Conservation (phyloP, 2,888 invertebrate genomes). For the Tetrapedia diversipes region DNA sequence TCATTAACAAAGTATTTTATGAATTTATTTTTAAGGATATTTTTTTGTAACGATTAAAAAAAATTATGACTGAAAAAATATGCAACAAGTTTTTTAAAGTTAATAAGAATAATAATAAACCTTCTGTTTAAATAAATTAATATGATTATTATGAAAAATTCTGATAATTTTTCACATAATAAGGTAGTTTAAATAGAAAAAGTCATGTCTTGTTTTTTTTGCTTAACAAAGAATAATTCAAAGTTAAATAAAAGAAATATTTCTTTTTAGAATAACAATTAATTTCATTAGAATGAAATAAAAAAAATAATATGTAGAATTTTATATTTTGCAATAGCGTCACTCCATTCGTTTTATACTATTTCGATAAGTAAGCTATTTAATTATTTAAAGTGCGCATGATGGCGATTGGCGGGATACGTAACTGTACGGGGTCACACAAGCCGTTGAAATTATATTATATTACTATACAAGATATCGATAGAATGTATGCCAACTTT, state of each 20-base stretch:
- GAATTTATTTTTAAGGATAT: not conserved
- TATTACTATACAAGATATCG: conserved; percentile 1
- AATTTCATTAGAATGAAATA: not conserved
- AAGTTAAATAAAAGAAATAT: not conserved
- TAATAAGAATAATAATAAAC: not conserved
- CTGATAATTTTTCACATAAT: not conserved
- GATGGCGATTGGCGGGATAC: conserved; percentile 81
- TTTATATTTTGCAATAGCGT: not conserved
- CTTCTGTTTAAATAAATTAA: not conserved
- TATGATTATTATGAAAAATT: too few relatives aligned
- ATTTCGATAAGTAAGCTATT: conserved; percentile 52
- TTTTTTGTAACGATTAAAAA: not conserved
- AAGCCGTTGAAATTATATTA: conserved; percentile 54
- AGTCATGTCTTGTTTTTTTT: not conserved
- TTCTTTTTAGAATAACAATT: not conserved
- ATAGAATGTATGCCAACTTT: not conserved
- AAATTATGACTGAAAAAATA: not conserved
- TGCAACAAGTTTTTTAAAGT: not conserved
- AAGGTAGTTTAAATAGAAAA: not conserved
- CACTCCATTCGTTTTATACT: not conserved
- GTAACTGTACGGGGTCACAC: conserved; percentile 55
- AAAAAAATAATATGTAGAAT: not conserved
- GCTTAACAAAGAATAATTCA: conserved; percentile 23
- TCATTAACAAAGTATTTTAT: not conserved
- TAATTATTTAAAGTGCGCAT: conserved; percentile 78